Evolutionary conservation across 2,113 vertebrate species (phyloP), one percentile per base, ranked within the genome.

Genomic region (Phocoena phocoena): DNA sequence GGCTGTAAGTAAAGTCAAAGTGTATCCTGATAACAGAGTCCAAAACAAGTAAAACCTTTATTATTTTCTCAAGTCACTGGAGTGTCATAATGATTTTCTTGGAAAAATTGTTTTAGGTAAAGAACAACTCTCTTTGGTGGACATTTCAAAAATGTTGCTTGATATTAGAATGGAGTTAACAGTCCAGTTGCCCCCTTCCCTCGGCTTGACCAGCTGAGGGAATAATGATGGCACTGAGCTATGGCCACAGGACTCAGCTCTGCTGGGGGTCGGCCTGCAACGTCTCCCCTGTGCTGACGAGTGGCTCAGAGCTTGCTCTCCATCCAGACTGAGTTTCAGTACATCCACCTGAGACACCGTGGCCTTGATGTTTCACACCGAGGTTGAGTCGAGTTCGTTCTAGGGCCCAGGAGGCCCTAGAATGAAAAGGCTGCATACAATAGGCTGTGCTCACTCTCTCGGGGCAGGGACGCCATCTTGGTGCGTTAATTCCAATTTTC

Each of bases 391-490:
- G 1, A 60, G 23, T 41, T 4, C 23, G 10, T 17, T 41, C 62
- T 47, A 14, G 36, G 60, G 68, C 23, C n/a, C 4, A 2, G 36
- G 14, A 74, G 41, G 26, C n/a, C 41, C 41, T 44, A 44, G 41
- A 8, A 44, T 44, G 41, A 50, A 77, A 70, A 53, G 15, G 12
- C 36, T 17, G 25, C 21, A 25, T 62, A 62, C 10, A 14, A 21
- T 5, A 21, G 41, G 31, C 53, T 15, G 33, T 14, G 26, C 26
- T 79, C 26, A 18, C 55, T 58, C 21, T 15, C 21, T 53, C 4
- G 0, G 0, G 1, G 47, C 36, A 12, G 26, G 36, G 76, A 60
- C 13, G 20, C 33, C 33, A 62, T 17, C 33, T 44, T 15, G 10
- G 26, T 0, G 7, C 26, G 3, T 81, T 36, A 4, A 77, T 81